phyloP scores from a whole-genome alignment of 2,888 invertebrate species.

The Coenonympha arcania region DNA sequence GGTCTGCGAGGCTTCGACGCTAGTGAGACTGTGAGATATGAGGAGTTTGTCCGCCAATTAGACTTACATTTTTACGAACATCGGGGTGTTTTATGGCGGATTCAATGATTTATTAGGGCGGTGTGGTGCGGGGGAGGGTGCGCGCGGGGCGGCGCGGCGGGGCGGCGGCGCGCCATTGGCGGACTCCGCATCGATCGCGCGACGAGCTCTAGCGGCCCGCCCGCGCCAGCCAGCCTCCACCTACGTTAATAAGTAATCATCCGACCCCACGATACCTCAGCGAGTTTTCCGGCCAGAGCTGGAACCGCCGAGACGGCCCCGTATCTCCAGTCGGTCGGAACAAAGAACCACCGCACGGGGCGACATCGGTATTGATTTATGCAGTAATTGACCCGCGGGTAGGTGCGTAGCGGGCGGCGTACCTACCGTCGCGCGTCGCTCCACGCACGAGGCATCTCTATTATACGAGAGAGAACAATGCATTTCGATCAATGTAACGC shows the following conservation, averaged over 20 bases:
- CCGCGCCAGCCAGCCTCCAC: slow-evolving; percentile 71
- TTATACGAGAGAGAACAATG: slow-evolving; percentile 33
- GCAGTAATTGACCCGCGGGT: slow-evolving; percentile 66
- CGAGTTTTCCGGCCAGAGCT: slow-evolving; percentile 69
- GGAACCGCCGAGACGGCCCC: slow-evolving; percentile 65
- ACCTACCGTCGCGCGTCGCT: slow-evolving; percentile 50
- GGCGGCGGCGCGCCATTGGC: slow-evolving; percentile 72
- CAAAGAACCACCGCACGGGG: slow-evolving; percentile 64
- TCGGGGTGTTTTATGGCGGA: slow-evolving; percentile 72
- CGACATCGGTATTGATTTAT: slow-evolving; percentile 68
- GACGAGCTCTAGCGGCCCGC: slow-evolving; percentile 67
- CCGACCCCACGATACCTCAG: slow-evolving; percentile 71
- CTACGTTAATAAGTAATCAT: slow-evolving; percentile 75
- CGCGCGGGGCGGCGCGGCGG: slow-evolving; percentile 40
- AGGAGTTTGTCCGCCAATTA: slow-evolving; percentile 69
- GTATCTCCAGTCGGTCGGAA: slow-evolving; percentile 64
- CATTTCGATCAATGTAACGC: slow-evolving; percentile 31
- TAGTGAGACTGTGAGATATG: slow-evolving; percentile 60
- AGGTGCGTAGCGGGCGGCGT: slow-evolving; percentile 59
- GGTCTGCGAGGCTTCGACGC: slow-evolving; percentile 41
- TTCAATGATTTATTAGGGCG: slow-evolving; percentile 74
- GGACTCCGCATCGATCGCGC: slow-evolving; percentile 70
- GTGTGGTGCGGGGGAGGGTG: slow-evolving; percentile 55
- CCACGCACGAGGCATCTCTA: slow-evolving; percentile 44
- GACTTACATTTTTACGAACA: slow-evolving; percentile 72